Conservation (phyloP, 1,140 invertebrate genomes). For the Apis cerana region DNA sequence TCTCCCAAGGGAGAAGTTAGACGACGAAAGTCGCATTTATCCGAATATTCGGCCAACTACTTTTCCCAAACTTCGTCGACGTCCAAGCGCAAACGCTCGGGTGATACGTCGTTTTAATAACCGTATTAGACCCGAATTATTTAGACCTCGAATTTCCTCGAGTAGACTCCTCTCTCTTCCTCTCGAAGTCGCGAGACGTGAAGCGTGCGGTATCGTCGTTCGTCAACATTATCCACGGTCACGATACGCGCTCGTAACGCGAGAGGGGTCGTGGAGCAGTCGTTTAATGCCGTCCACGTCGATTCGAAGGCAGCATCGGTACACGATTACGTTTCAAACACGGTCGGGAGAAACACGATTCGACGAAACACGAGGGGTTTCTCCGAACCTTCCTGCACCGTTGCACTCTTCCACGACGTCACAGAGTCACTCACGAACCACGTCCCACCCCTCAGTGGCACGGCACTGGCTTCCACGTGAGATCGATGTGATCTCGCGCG, state of each 20-base stretch:
- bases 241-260: constrained; percentile 52
- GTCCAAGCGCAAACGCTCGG: neutral
- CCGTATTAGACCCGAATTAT: constrained; percentile 13
- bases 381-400: constrained; percentile 37
- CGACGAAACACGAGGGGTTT: constrained; percentile 49
- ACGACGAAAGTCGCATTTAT: neutral
- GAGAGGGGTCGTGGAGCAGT: neutral
- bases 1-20: neutral
- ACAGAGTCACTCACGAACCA: constrained; percentile 11
- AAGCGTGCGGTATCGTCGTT: constrained; percentile 53
- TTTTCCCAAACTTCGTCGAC: neutral
- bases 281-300: constrained; percentile 29
- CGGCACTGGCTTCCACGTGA: constrained; percentile 62
- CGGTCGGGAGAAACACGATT: constrained; percentile 50
- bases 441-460: constrained; percentile 45
- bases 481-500: constrained; percentile 64
- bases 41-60: neutral
- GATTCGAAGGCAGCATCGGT: constrained; percentile 38
- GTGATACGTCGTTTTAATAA: neutral
- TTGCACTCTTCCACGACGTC: constrained; percentile 25
- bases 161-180: neutral
- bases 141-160: neutral
- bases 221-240: constrained; percentile 72
- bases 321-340: constrained; percentile 72
- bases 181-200: neutral